A percentile compares a stretch with the other conserved stretches of the same genome.
phyloP scores from a whole-genome alignment of 1,140 invertebrate species.

The Sycophila sp. region DNA sequence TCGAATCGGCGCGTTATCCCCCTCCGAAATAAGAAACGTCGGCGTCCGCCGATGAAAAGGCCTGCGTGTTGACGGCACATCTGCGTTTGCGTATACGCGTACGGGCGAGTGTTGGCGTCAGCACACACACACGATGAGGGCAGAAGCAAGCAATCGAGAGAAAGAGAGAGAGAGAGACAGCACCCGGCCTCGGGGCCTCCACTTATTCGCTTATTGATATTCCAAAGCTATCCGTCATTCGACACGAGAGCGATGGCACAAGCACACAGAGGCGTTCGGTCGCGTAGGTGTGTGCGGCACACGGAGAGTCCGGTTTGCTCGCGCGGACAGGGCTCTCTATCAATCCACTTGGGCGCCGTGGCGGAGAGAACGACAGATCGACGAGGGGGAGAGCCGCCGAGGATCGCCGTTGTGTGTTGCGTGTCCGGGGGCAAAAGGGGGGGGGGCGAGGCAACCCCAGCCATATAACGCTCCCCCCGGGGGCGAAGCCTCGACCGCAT shows the following conservation, averaged over 20 bases:
- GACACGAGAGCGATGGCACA: constrained; percentile 34
- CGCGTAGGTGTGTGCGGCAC: no score
- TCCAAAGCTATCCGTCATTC: constrained; percentile 37
- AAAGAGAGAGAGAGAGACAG: not conserved
- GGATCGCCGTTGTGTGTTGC: not conserved
- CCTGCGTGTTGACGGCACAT: no score
- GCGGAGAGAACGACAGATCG: constrained; percentile 39
- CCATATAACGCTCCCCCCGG: not conserved
- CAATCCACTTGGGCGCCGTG: constrained; percentile 47
- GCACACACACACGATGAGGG: no score
- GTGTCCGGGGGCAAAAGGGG: not conserved
- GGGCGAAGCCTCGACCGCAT: not conserved
- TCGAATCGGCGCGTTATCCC: not conserved
- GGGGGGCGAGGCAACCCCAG: not conserved
- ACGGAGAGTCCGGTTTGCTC: constrained; percentile 47
- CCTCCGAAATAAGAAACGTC: not conserved
- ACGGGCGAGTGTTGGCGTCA: no score
- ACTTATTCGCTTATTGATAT: constrained; percentile 39
- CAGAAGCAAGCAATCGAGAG: no score
- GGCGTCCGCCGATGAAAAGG: not conserved
- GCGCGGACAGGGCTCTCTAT: constrained; percentile 50
- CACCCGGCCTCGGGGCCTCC: not conserved
- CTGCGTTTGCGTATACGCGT: no score
- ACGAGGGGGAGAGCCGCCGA: constrained; percentile 34
- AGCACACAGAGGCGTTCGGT: constrained; percentile 35